phyloP scores from a whole-genome alignment of 2,797 vertebrate genomes.

The Naso thynnoides region DNA sequence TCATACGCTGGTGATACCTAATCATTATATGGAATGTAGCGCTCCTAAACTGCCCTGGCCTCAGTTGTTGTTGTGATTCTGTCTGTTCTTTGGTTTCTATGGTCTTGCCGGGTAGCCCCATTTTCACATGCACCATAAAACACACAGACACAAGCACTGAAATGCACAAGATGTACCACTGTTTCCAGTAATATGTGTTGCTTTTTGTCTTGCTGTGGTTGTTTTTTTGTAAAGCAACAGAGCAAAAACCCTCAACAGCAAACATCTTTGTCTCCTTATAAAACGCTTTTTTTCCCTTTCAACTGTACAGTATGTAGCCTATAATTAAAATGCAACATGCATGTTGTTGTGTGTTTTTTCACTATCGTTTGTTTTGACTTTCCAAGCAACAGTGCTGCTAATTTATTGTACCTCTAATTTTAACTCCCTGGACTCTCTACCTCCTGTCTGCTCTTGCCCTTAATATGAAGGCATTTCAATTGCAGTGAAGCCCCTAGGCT shows the following conservation, averaged over 20 bases:
- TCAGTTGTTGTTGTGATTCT: constrained; percentile 67
- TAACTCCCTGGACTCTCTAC: constrained; percentile 78
- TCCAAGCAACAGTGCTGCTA: constrained; percentile 67
- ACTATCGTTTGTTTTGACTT: constrained; percentile 74
- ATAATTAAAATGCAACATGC: constrained; percentile 44
- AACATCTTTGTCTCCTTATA: constrained; percentile 18
- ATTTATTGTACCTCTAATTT: constrained; percentile 81
- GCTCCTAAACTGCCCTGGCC: constrained; percentile 69
- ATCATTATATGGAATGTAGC: constrained; percentile 85
- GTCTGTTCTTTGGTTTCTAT: constrained; percentile 66
- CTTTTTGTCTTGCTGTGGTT: constrained; percentile 2
- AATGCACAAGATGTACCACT: constrained; percentile 17
- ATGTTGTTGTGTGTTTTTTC: constrained; percentile 55
- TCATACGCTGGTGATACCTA: constrained; percentile 86
- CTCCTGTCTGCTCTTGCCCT: constrained; percentile 81
- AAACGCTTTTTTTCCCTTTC: neutral
- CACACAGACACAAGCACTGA: constrained; percentile 23
- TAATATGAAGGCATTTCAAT: constrained; percentile 86
- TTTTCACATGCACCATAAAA: constrained; percentile 41
- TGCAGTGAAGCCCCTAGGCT: constrained; percentile 83
- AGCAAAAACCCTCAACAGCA: constrained; percentile 18
- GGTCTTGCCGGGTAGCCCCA: constrained; percentile 50
- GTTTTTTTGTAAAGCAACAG: constrained; percentile 31
- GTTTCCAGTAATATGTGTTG: constrained; percentile 56
- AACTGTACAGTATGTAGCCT: constrained; percentile 6